Percentiles rank a stretch among this genome's conserved stretches.
Conservation (phyloP, 2,888 invertebrate genomes). For the Meganola albula region DNA sequence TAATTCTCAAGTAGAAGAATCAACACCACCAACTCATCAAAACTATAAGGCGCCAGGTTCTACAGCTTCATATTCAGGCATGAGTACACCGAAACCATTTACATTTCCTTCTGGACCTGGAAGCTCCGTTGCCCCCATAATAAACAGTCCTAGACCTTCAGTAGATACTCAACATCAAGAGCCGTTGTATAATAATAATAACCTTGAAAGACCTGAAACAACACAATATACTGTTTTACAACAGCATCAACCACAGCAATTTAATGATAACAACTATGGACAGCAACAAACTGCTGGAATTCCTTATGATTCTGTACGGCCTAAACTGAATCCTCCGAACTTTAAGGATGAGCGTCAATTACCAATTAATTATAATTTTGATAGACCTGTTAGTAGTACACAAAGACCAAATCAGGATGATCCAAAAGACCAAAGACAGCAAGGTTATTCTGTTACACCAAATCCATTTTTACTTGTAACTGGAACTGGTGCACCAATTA, state of each 20-base stretch:
- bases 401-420: slow-evolving; percentile 28
- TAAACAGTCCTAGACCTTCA: slow-evolving; percentile 29
- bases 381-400: slow-evolving; percentile 34
- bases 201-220: no score
- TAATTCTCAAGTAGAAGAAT: no score
- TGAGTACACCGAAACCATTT: slow-evolving; percentile 69
- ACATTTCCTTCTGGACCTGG: slow-evolving; percentile 39
- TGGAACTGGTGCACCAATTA: slow-evolving; percentile 42
- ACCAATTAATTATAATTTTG: slow-evolving; percentile 63
- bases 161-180: slow-evolving; percentile 5
- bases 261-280: slow-evolving; percentile 29
- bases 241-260: background rate
- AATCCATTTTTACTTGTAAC: slow-evolving; percentile 49
- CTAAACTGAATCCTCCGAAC: slow-evolving; percentile 62
- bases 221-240: no score
- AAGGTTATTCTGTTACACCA: slow-evolving; percentile 41
- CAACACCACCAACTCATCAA: no score
- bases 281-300: slow-evolving; percentile 36
- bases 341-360: slow-evolving; percentile 66
- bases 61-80: slow-evolving; percentile 52
- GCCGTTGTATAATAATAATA: background rate
- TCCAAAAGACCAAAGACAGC: slow-evolving; percentile 34
- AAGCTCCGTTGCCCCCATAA: slow-evolving; percentile 28
- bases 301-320: slow-evolving; percentile 40
- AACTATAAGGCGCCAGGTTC: slow-evolving; percentile 36